Conservation (phyloP, 2,797 vertebrate genomes). For the Tamandua tetradactyla region DNA sequence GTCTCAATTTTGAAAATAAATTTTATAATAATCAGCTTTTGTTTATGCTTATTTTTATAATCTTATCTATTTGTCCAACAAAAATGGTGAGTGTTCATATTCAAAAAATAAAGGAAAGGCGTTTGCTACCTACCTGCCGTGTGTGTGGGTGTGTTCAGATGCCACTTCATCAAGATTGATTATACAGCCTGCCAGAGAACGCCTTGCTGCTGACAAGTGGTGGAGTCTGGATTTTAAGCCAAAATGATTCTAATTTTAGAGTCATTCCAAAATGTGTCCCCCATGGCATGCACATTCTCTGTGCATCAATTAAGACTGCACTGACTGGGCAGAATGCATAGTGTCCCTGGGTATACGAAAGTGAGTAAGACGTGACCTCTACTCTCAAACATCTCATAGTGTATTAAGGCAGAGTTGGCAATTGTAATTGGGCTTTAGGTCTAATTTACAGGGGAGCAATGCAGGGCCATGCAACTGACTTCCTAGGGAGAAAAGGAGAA, state of each 20-base stretch:
- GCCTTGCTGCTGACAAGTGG: neutral
- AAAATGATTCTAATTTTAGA: neutral
- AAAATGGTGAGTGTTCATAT: neutral
- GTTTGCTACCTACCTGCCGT: neutral
- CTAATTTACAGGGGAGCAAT: neutral
- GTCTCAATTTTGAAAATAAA: neutral
- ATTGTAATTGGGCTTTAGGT: neutral
- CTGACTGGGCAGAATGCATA: neutral
- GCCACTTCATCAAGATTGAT: neutral
- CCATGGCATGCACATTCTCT: neutral
- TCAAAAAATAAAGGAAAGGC: neutral
- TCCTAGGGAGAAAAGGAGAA: neutral
- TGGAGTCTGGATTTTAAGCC: neutral
- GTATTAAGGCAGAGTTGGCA: neutral
- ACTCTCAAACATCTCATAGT: neutral
- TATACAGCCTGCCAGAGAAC: neutral
- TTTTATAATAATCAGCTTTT: conserved; percentile 7
- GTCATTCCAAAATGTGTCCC: neutral
- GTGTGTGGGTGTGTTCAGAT: neutral
- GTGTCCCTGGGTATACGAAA: neutral
- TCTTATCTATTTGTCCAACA: neutral
- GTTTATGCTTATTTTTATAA: neutral
- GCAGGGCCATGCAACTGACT: neutral
- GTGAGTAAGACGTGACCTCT: neutral
- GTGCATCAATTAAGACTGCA: neutral